Evolutionary conservation across 2,113 vertebrate species (phyloP).

Genomic region (Naja naja): DNA sequence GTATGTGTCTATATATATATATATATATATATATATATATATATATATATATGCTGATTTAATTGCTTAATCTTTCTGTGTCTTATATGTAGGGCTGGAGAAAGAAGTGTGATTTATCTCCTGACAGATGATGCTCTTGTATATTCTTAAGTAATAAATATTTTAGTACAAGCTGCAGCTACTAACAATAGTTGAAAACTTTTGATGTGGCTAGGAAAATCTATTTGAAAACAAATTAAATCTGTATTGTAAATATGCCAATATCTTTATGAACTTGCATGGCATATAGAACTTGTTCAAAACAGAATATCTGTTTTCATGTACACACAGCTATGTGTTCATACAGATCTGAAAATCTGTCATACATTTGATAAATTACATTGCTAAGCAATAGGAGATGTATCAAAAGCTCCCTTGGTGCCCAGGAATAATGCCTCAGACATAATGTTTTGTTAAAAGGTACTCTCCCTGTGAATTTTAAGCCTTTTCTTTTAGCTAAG

Average conservation of each 20-base stretch:
- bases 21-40: too few species aligned
- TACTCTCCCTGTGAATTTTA: not conserved
- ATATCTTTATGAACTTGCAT: not conserved
- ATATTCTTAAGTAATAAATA: not conserved
- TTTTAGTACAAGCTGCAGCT: not conserved
- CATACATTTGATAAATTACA: slow-evolving; percentile 25
- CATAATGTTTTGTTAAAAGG: not conserved
- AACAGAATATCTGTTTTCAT: slow-evolving; percentile 17
- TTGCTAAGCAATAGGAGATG: slow-evolving; percentile 17
- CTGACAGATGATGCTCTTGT: not conserved
- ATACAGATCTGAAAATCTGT: slow-evolving; percentile 8
- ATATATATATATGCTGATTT: too few species aligned
- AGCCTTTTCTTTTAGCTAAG: not conserved
- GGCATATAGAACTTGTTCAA: not conserved
- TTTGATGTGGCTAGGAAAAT: not conserved
- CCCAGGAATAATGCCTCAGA: slow-evolving; percentile 24
- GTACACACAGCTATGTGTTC: not conserved
- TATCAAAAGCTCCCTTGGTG: slow-evolving; percentile 18
- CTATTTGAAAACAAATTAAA: slow-evolving; percentile 9
- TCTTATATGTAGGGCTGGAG: not conserved
- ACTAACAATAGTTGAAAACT: not conserved
- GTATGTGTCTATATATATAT: too few species aligned
- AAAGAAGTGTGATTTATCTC: not conserved
- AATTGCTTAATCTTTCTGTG: not conserved
- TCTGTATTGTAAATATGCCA: not conserved